Evolutionary conservation across 2,113 vertebrate species (phyloP).

Genomic region (Aplodontia rufa): DNA sequence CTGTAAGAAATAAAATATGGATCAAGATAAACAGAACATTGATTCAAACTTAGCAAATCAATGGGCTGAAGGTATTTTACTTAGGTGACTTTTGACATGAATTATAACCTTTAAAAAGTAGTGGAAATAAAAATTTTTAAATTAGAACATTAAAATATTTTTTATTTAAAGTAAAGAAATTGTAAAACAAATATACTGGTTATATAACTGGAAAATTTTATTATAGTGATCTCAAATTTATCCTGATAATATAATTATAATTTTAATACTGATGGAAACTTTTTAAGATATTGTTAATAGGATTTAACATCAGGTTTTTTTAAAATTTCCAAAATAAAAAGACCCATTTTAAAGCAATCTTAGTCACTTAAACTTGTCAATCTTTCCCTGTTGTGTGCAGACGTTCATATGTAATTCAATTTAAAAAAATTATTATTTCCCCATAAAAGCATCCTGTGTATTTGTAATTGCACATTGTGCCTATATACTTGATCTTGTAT

Average conservation of each 20-base stretch:
- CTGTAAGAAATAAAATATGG: slow-evolving; percentile 2
- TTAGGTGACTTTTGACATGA: background rate
- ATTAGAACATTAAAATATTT: background rate
- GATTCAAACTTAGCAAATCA: slow-evolving; percentile 66
- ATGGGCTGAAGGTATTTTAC: slow-evolving; percentile 14
- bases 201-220: background rate
- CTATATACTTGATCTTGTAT: background rate
- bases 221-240: background rate
- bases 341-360: rapidly evolving
- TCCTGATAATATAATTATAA: background rate
- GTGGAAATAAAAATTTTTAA: slow-evolving; percentile 21
- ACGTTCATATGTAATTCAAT: background rate
- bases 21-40: slow-evolving; percentile 74
- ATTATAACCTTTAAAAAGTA: slow-evolving; percentile 16
- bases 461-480: background rate
- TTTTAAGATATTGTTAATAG: background rate
- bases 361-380: background rate
- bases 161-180: background rate
- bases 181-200: no score
- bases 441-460: background rate
- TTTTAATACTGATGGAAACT: background rate
- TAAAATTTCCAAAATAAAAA: slow-evolving; percentile 28
- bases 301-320: background rate
- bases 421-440: background rate
- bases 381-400: background rate